Percentiles rank a stretch among this genome's conserved stretches.
phyloP scores from a whole-genome alignment of 2,113 vertebrate genomes.

The Calyptomena viridis region DNA sequence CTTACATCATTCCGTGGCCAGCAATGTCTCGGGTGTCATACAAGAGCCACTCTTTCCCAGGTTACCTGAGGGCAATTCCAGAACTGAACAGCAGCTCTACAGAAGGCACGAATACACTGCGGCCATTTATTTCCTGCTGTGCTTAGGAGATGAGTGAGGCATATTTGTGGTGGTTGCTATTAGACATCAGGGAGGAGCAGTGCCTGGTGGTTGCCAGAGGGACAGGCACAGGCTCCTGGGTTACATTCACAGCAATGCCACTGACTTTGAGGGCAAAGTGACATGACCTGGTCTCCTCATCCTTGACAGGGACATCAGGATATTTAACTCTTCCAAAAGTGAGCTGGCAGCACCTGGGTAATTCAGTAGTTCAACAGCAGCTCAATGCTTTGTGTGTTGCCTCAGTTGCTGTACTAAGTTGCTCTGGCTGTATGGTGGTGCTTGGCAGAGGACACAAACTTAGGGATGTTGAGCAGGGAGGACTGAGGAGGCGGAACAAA shows the following conservation, averaged over 20 bases:
- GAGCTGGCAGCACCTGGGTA: background rate
- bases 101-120: slow-evolving; percentile 10
- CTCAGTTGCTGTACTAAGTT: background rate
- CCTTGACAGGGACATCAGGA: background rate
- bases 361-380: background rate
- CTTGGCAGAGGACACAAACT: background rate
- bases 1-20: slow-evolving; percentile 6
- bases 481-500: background rate
- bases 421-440: background rate
- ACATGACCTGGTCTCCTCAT: background rate
- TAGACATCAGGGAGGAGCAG: slow-evolving; percentile 46
- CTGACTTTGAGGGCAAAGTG: background rate
- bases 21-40: background rate
- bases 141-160: background rate
- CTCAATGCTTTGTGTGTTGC: background rate
- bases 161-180: slow-evolving; percentile 47
- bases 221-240: background rate
- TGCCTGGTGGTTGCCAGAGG: background rate
- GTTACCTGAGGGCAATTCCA: background rate
- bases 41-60: background rate
- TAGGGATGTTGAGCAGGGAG: background rate
- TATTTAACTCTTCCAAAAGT: background rate
- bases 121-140: slow-evolving; percentile 40
- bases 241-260: background rate
- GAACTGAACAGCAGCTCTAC: slow-evolving; percentile 36